phyloP scores from a whole-genome alignment of 2,113 vertebrate species.

The Alethe castanea region DNA sequence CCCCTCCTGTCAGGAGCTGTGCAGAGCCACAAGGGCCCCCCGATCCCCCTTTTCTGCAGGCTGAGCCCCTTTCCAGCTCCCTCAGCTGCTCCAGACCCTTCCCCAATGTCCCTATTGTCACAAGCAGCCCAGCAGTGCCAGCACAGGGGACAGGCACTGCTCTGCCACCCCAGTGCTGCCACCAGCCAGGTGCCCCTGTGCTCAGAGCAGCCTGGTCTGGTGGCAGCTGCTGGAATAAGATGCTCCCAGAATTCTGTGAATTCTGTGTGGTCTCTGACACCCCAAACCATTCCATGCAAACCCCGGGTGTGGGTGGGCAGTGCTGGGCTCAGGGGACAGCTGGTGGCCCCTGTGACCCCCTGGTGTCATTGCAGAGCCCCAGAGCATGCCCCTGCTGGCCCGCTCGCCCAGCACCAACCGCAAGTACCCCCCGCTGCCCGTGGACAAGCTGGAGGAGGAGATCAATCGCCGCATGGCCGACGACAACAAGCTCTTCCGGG shows the following conservation, averaged over 20 bases:
- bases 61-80: too few relatives aligned
- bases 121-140: not conserved
- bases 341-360: not conserved
- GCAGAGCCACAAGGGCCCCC: too few relatives aligned
- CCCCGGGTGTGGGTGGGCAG: not conserved
- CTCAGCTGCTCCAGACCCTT: too few relatives aligned
- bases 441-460: conserved; percentile 97
- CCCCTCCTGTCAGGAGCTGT: too few relatives aligned
- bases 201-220: not conserved
- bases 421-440: conserved; percentile 92
- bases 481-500: conserved; percentile 97
- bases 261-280: not conserved
- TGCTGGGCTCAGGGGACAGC: fast-evolving
- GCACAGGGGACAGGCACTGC: not conserved
- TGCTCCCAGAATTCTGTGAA: too few relatives aligned
- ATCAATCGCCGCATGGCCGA: conserved; percentile 98
- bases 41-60: too few relatives aligned
- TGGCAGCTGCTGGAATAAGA: not conserved
- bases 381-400: conserved; percentile 94
- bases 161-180: not conserved
- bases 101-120: too few relatives aligned
- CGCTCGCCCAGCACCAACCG: conserved; percentile 97
- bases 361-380: conserved; percentile 79
- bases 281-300: fast-evolving
- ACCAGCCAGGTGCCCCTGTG: not conserved